Conservation (phyloP, 2,113 vertebrate species). For the Ammodytes marinus region DNA sequence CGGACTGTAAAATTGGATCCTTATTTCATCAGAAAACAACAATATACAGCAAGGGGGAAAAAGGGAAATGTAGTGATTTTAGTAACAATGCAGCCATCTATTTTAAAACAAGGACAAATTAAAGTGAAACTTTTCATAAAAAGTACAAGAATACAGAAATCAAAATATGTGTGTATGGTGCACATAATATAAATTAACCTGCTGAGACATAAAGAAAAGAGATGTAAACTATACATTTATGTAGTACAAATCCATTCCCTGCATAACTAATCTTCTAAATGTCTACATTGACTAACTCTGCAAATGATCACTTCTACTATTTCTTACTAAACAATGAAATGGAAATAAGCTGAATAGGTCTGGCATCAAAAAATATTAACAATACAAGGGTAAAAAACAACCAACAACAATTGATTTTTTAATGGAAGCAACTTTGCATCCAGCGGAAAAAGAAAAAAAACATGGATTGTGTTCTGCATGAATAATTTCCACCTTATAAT, state of each 20-base stretch:
- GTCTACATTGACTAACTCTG: neutral
- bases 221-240: neutral
- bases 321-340: neutral
- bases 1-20: neutral
- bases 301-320: no score
- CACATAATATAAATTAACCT: neutral
- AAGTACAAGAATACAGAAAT: neutral
- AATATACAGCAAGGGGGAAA: neutral
- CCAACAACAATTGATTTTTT: conserved; percentile 20
- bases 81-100: conserved; percentile 7
- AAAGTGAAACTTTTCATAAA: neutral
- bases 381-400: neutral
- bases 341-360: neutral
- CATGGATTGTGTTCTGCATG: conserved; percentile 66
- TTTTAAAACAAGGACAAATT: neutral
- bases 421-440: conserved; percentile 37
- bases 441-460: conserved; percentile 59
- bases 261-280: neutral
- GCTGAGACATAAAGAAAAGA: neutral
- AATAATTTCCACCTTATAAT: conserved; percentile 78
- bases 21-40: conserved; percentile 6
- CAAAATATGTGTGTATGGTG: neutral
- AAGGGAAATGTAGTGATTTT: neutral
- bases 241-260: neutral
- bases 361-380: neutral